These are phyloP conservation scores for Diorhabda elongata DNA, from an alignment of 1,140 invertebrate species.

Conservation along the genomic window DNA sequence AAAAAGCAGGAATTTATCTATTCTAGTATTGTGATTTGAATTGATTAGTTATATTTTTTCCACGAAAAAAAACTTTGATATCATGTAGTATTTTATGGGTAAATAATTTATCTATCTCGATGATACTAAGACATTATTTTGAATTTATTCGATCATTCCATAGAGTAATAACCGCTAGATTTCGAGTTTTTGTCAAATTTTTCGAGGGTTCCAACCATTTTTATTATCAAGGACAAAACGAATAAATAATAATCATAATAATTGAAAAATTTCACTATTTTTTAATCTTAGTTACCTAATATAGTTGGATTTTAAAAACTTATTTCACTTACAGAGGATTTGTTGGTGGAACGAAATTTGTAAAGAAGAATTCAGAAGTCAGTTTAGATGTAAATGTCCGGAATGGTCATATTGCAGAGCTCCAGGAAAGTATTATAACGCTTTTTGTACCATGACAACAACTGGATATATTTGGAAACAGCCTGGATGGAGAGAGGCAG, in stretches of 20 bases:
- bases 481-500: conserved; percentile 55
- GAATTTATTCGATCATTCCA: too few species aligned
- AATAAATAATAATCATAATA: neutral
- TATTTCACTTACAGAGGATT: conserved; percentile 59
- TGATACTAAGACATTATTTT: too few species aligned
- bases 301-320: neutral
- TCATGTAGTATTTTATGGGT: too few species aligned
- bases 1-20: too few species aligned
- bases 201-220: neutral
- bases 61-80: too few species aligned
- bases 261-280: conserved; percentile 1
- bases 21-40: too few species aligned
- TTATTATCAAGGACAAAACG: neutral
- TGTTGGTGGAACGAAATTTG: conserved; percentile 93
- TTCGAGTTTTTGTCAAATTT: conserved; percentile 5
- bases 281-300: too few species aligned
- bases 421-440: conserved; percentile 85
- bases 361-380: conserved; percentile 83
- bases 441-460: conserved; percentile 82
- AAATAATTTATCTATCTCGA: too few species aligned
- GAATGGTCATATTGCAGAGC: conserved; percentile 82
- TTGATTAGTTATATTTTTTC: too few species aligned
- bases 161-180: neutral
- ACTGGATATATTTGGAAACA: conserved; percentile 87
- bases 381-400: conserved; percentile 82